A percentile compares a stretch with the other conserved stretches of the same genome.
Evolutionary conservation across 2,113 vertebrate genomes (phyloP).

Genomic region (Pionites leucogaster): DNA sequence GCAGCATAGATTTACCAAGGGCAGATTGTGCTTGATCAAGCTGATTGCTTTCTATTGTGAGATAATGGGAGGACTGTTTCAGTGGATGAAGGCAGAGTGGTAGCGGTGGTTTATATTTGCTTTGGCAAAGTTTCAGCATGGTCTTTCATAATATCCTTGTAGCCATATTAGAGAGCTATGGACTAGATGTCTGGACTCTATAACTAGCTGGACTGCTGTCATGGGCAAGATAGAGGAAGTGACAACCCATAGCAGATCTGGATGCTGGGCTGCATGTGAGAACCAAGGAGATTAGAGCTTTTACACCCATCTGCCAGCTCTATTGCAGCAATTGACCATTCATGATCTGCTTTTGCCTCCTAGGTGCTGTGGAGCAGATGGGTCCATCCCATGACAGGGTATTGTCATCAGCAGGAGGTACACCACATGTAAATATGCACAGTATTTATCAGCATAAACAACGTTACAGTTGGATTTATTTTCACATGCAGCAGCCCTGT

Average conservation of each 20-base stretch:
- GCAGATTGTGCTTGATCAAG: not conserved
- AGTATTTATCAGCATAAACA: not conserved
- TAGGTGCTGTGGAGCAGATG: not conserved
- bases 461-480: not conserved
- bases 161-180: not conserved
- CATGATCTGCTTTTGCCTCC: not conserved
- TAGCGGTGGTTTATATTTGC: not conserved
- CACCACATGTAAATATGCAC: not conserved
- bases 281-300: not conserved
- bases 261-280: not conserved
- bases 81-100: not conserved
- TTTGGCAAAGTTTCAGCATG: not conserved
- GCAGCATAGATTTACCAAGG: not conserved
- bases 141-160: not conserved
- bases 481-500: not conserved
- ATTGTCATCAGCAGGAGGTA: not conserved
- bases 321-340: not conserved
- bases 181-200: not conserved
- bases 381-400: not conserved
- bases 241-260: not conserved
- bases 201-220: not conserved
- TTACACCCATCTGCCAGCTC: not conserved
- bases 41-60: not conserved
- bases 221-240: not conserved
- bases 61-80: not conserved